phyloP scores from a whole-genome alignment of 2,113 vertebrate species.

The Mormyrus iriodes region DNA sequence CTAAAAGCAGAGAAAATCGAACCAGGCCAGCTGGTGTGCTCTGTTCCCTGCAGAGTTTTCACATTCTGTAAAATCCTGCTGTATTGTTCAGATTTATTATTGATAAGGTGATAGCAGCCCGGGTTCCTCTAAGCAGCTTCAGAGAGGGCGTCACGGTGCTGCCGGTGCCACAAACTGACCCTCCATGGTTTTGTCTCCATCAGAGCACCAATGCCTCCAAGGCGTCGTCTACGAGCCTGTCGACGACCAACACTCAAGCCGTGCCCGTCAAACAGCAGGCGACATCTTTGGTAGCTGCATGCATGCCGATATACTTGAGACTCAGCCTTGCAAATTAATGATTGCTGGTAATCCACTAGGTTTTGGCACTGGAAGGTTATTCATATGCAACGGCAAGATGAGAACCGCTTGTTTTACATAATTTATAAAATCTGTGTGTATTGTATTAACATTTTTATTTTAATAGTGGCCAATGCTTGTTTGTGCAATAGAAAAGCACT shows the following conservation, averaged over 20 bases:
- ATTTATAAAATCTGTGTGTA: constrained; percentile 6
- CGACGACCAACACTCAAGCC: background rate
- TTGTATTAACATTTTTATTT: background rate
- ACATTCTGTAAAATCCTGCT: background rate
- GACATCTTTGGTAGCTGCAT: background rate
- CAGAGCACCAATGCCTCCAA: constrained; percentile 25
- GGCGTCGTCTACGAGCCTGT: constrained; percentile 16
- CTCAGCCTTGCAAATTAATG: background rate
- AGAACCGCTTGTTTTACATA: background rate
- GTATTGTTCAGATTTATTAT: background rate
- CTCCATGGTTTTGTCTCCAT: background rate
- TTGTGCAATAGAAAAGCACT: background rate
- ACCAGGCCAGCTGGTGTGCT: background rate
- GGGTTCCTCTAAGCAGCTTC: background rate
- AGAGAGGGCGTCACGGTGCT: background rate
- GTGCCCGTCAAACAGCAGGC: constrained; percentile 9
- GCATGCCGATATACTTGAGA: constrained; percentile 15
- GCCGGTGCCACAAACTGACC: background rate
- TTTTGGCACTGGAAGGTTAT: background rate
- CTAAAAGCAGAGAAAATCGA: background rate
- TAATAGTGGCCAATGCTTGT: background rate
- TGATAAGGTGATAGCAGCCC: background rate
- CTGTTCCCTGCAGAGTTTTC: background rate
- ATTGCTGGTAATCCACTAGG: background rate
- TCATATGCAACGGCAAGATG: background rate